Evolutionary conservation across 2,797 vertebrate genomes (phyloP).

Genomic region (Diceros bicornis): DNA sequence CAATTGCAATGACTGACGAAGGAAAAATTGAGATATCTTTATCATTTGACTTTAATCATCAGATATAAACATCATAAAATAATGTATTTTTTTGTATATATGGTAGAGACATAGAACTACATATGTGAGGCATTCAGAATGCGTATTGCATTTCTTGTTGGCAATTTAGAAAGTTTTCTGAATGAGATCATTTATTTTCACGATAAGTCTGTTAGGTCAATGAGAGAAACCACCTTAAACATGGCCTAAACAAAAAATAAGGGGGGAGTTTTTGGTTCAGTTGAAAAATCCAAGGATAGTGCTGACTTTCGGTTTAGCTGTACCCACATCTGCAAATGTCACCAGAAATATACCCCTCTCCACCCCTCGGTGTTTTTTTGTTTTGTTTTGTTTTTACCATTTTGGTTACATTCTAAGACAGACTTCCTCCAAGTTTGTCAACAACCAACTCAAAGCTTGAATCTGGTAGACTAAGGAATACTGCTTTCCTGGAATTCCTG

Average conservation of each 20-base stretch:
- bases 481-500: neutral
- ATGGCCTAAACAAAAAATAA: neutral
- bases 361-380: neutral
- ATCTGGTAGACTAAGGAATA: neutral
- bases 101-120: neutral
- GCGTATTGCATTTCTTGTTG: neutral
- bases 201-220: neutral
- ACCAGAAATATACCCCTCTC: neutral
- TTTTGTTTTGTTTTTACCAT: neutral
- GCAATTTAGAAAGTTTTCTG: neutral
- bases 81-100: neutral
- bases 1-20: neutral
- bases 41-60: neutral
- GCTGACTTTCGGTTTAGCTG: neutral
- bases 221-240: neutral
- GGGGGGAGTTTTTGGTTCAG: neutral
- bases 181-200: neutral
- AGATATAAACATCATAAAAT: neutral
- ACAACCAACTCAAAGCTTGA: neutral
- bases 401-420: neutral
- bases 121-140: neutral
- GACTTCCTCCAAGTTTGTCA: neutral
- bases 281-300: neutral
- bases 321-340: neutral
- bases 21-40: neutral